phyloP scores from a whole-genome alignment of 2,888 invertebrate species.

The Nomada hirtipes region DNA sequence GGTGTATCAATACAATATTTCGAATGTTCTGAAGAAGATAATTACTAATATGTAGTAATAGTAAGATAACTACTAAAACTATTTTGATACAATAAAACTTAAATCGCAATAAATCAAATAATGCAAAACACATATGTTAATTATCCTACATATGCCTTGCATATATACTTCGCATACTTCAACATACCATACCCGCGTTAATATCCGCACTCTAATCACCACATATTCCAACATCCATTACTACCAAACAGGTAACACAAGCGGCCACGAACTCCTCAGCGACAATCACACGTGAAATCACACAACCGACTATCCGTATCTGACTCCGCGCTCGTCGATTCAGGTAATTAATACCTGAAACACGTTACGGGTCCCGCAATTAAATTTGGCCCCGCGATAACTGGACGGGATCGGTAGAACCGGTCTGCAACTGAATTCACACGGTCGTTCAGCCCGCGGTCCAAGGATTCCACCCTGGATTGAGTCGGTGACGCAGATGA shows the following conservation, averaged over 20 bases:
- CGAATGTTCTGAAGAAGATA: no score
- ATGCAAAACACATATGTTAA: no score
- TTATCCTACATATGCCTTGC: no score
- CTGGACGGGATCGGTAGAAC: slow-evolving; percentile 21
- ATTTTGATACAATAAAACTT: no score
- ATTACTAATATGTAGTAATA: no score
- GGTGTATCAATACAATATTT: no score
- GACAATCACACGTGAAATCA: neutral
- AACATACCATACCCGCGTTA: no score
- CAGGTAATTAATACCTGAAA: slow-evolving; percentile 30
- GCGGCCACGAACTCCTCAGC: neutral
- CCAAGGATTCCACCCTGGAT: slow-evolving; percentile 47
- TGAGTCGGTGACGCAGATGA: slow-evolving; percentile 44
- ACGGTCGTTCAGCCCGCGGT: neutral
- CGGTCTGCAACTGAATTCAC: slow-evolving; percentile 13
- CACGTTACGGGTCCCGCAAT: slow-evolving; percentile 20
- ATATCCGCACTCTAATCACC: no score
- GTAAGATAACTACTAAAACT: no score
- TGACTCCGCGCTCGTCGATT: neutral
- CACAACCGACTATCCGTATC: neutral
- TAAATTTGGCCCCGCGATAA: slow-evolving; percentile 30
- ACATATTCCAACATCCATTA: no score
- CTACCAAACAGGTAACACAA: neutral
- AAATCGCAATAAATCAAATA: no score
- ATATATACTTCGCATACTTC: no score